These are phyloP conservation scores for Pitta sordida DNA, from an alignment of 2,113 vertebrate genomes.

Conservation along the genomic window DNA sequence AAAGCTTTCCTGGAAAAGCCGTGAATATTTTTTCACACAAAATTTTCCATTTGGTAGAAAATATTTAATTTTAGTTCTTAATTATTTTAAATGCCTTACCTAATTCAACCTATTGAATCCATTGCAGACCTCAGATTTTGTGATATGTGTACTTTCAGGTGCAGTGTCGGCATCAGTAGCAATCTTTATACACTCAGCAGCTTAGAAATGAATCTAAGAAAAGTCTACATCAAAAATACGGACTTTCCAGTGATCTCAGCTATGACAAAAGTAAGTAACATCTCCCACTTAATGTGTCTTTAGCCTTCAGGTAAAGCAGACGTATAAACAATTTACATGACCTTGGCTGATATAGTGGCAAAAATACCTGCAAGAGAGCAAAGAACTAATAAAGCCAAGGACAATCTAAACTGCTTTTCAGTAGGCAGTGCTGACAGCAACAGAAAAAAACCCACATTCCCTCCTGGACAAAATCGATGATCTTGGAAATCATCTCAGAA, in stretches of 20 bases:
- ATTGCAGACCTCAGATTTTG: not conserved
- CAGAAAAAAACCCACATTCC: not conserved
- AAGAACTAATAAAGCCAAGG: slow-evolving; percentile 52
- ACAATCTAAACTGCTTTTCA: slow-evolving; percentile 32
- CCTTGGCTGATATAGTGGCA: not conserved
- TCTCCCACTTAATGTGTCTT: not conserved
- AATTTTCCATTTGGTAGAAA: not conserved
- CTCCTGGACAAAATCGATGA: slow-evolving; percentile 29
- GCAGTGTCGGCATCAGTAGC: not conserved
- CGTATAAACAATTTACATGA: not conserved
- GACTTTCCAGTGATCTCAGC: not conserved
- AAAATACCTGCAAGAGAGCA: not conserved
- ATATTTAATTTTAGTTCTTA: not conserved
- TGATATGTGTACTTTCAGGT: not conserved
- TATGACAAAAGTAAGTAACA: not conserved
- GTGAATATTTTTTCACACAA: not conserved
- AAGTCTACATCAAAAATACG: not conserved
- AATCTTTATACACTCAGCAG: not conserved
- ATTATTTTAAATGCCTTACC: not conserved
- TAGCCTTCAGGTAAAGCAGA: slow-evolving; percentile 12
- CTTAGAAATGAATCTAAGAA: not conserved
- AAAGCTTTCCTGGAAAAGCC: not conserved
- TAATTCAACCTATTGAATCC: not conserved
- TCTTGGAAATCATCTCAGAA: slow-evolving; percentile 45
- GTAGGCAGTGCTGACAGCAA: slow-evolving; percentile 35